These are phyloP conservation scores for Cephonodes hylas DNA, from an alignment of 2,888 invertebrate genomes.

Conservation along the genomic window DNA sequence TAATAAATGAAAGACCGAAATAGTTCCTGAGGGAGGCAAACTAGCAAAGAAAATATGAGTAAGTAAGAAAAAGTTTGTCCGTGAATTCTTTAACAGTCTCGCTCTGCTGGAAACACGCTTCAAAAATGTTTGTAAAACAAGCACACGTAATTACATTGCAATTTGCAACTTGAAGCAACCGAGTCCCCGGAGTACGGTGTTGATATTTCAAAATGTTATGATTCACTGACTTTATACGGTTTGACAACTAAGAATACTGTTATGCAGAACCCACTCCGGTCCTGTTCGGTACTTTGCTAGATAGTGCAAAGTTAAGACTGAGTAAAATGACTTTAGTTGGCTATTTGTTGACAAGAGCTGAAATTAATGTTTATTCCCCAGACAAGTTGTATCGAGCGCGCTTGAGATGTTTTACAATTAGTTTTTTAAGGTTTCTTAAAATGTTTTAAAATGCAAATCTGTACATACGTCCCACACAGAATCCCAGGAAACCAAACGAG, in stretches of 20 bases:
- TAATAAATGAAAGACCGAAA: no score
- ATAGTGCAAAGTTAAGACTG: conserved; percentile 26
- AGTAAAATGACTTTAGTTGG: conserved; percentile 31
- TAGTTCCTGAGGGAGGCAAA: no score
- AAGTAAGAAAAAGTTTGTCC: no score
- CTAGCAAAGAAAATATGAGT: no score
- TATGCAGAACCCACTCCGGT: background rate
- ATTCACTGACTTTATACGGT: background rate
- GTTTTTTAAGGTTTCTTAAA: no score
- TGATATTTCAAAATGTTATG: background rate
- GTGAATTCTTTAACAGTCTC: background rate
- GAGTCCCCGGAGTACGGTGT: background rate
- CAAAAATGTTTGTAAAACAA: background rate
- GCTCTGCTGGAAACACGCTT: background rate
- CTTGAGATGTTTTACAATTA: background rate
- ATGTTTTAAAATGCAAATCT: no score
- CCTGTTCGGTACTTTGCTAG: background rate
- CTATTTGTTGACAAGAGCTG: conserved; percentile 24
- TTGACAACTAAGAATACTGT: background rate
- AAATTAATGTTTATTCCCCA: conserved; percentile 19
- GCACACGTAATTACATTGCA: background rate
- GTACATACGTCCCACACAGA: no score
- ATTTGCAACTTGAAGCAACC: background rate
- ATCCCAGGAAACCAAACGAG: background rate
- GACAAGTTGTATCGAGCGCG: background rate